These are phyloP conservation scores for Formica selysi DNA, from an alignment of 1,140 invertebrate genomes.

Conservation along the genomic window DNA sequence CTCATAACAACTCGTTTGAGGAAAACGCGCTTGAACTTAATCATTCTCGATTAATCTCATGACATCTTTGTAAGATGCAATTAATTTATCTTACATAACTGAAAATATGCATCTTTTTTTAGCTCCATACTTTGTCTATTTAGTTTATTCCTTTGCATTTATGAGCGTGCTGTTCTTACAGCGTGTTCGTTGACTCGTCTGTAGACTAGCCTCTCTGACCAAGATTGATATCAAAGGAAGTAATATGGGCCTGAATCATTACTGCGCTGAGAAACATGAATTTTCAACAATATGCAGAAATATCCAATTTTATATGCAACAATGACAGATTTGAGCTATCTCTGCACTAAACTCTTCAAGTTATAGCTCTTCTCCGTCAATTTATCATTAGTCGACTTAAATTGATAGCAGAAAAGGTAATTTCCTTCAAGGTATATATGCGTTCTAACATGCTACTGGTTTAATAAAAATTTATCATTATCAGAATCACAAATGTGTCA, in stretches of 20 bases:
- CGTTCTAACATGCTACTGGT: neutral
- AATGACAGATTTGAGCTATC: neutral
- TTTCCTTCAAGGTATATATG: neutral
- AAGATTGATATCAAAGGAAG: constrained; percentile 3
- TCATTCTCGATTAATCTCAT: constrained; percentile 31
- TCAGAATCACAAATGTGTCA: constrained; percentile 7
- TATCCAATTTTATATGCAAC: constrained; percentile 9
- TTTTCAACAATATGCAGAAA: constrained; percentile 25
- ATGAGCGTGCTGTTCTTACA: neutral
- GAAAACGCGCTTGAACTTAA: constrained; percentile 34
- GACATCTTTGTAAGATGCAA: constrained; percentile 13
- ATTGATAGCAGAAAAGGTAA: constrained; percentile 14
- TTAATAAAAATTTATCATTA: constrained; percentile 27
- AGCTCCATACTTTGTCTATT: neutral
- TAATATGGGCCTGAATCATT: constrained; percentile 41
- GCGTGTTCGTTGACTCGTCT: too few species aligned
- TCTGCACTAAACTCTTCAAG: neutral
- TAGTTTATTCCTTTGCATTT: neutral
- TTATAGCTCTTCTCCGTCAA: constrained; percentile 7
- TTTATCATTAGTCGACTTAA: constrained; percentile 31
- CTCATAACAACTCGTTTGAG: constrained; percentile 9
- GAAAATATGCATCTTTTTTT: constrained; percentile 30
- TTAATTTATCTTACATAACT: constrained; percentile 44
- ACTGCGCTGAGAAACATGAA: neutral
- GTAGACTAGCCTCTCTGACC: neutral